These are phyloP conservation scores for Ophiothrix spiculata DNA, from an alignment of 35 echinoderm and acorn worm species.

Conservation along the genomic window DNA sequence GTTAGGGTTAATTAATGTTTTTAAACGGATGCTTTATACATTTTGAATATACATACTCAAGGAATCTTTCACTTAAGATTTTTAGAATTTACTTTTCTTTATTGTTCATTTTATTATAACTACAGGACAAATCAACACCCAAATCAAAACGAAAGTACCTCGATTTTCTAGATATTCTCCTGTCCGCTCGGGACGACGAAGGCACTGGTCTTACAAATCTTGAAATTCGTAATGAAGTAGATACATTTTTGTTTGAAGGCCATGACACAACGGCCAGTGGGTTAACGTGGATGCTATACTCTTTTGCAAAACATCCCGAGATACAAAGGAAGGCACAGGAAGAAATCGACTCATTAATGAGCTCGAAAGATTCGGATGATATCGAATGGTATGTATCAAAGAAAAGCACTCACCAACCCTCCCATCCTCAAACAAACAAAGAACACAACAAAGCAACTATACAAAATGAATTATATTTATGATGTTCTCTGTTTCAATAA, in stretches of 20 bases:
- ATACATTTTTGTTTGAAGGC: slow-evolving; percentile 48
- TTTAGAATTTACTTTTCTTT: neutral
- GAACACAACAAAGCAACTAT: neutral
- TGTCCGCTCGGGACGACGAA: slow-evolving; percentile 14
- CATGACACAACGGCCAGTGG: slow-evolving; percentile 47
- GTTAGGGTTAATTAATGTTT: too few species aligned
- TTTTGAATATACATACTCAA: neutral
- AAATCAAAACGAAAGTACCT: slow-evolving; percentile 1
- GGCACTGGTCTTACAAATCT: slow-evolving; percentile 14
- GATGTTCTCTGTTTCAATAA: neutral
- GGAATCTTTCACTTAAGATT: neutral
- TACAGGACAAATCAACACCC: neutral
- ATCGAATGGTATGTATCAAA: slow-evolving; percentile 19
- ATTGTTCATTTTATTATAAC: neutral
- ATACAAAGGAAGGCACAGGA: slow-evolving; percentile 39
- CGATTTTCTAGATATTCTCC: slow-evolving; percentile 16
- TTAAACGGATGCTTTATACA: too few species aligned
- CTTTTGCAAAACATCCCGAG: slow-evolving; percentile 38
- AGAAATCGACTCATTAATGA: slow-evolving; percentile 41
- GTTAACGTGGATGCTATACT: slow-evolving; percentile 40
- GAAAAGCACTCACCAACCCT: neutral
- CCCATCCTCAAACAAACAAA: neutral
- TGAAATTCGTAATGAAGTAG: slow-evolving; percentile 44
- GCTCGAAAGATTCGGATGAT: neutral
- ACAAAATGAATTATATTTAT: neutral